Base-by-base conservation (phyloP, 2,888 invertebrate genomes). In the Carpatolechia fugitivella region DNA sequence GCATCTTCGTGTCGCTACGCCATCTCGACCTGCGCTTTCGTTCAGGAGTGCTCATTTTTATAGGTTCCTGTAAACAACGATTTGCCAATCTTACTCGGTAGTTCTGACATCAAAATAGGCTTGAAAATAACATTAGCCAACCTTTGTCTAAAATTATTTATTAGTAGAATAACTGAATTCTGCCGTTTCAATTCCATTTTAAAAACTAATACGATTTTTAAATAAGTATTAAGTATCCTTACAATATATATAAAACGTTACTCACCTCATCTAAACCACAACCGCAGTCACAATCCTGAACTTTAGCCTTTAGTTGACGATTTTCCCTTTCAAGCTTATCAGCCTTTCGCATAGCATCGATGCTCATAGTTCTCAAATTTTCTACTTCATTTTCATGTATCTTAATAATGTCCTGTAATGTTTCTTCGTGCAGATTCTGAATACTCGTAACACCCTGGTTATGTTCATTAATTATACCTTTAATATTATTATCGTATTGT, bases 401-500 rank as follows among this genome's bases (percentile, higher is more conserved):
- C 57, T 81, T 83, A 44, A 84, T 80, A 38, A 91, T 74, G 44
- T 91, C 89, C 54, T 84, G 77, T 16, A 92, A 62, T 0, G 86
- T 80, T 62, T 91, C 90, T 66, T 91, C 91, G 33, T 92, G 91
- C 30, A 91, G 78, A 58, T 75, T 79, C 71, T 92, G 92, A 64
- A 92, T 82, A 61, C 83, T 90, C 60, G 81, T 82, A 3, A 92
- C 90, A n/a, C 91, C 91, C 59, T 85, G 82, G 65, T 91, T 89
- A 61, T 92, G 91, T 64, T 91, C 88, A 54, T 88, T 89, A 20
- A 91, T 77, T 54, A 92, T 82, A 58, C 78, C 87, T 64, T 89
- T 90, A 47, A 91, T 85, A 52, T 92, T 90, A 60, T 72, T 80
- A 33, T 92, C 91, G 60, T 91, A 91, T 64, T 92, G 92, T 13